Evolutionary conservation across 2,888 invertebrate species (phyloP), one percentile per base, ranked within the genome.

Genomic region (Xiphydria camelus): DNA sequence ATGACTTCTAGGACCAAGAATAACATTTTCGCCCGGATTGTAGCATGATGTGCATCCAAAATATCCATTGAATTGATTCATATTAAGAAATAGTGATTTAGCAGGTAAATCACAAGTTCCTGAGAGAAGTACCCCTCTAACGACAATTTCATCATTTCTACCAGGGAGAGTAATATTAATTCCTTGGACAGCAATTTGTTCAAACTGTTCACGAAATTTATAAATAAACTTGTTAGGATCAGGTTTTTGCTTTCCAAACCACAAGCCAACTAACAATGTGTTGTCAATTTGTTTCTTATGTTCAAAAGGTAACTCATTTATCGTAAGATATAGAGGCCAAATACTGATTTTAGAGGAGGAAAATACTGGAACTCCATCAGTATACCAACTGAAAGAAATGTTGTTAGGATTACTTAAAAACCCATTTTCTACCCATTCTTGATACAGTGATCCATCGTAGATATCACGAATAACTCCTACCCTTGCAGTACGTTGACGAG

Each of bases 331-430:
- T 12, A 54, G 14, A 15, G 51, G 49, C 51, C 51, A 54, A 21
- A 54, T 40, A 19, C 47, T 44, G n/a, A 45, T 39, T 39, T 51
- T 34, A 10, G 50, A 38, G 2, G 47, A 47, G 34, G 47, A 45
- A 14, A 51, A 51, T 4, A 59, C 53, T 6, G 53, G 51, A 2
- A 59, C 40, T 2, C 54, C 47, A 40, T 60, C 57, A 19, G 53
- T 54, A 22, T 55, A 54, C 53, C 52, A 60, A 12, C 34, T 52
- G 2, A 41, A 41, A 4, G 41, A 41, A 12, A 41, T 41, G 9
- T 41, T 41, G 7, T 20, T 18, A 7, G n/a, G 15, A 21, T 42
- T 14, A 3, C 35, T 10, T 14, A 22, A 17, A 37, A 37, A 22
- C 10, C 23, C 23, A 9, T 37, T 23, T 23, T 4, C 23, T n/a